phyloP scores from a whole-genome alignment of 1,140 invertebrate species.

The Macrobrachium nipponense region DNA sequence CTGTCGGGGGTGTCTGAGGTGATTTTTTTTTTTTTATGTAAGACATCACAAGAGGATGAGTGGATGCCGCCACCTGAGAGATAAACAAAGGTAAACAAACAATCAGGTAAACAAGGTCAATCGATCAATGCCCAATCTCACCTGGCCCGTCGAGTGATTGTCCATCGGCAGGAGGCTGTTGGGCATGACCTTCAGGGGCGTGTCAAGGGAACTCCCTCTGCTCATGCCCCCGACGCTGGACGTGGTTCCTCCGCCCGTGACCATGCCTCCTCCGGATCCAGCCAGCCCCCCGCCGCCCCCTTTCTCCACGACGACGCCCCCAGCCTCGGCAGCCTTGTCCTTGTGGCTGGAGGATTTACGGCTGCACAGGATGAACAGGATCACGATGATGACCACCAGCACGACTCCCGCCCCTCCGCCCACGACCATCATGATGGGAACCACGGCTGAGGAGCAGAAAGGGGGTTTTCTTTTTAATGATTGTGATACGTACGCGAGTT shows the following conservation, averaged over 20 bases:
- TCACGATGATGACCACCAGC: constrained; percentile 74
- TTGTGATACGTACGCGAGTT: not conserved
- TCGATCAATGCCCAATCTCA: not conserved
- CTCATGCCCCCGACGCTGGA: not conserved
- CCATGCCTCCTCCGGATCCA: not conserved
- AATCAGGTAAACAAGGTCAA: not conserved
- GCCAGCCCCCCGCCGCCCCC: not conserved
- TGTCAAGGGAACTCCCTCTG: constrained; percentile 13
- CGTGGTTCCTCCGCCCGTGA: not conserved
- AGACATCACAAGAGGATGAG: no score
- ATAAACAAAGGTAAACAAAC: no score
- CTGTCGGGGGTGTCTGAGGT: no score
- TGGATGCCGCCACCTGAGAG: no score
- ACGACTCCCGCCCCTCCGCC: constrained; percentile 76
- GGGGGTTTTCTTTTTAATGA: not conserved
- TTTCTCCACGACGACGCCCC: constrained; percentile 25
- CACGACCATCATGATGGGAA: constrained; percentile 75
- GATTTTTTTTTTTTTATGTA: no score
- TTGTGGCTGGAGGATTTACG: constrained; percentile 10
- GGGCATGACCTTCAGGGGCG: constrained; percentile 41
- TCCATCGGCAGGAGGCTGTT: constrained; percentile 24
- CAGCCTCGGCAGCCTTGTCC: constrained; percentile 49
- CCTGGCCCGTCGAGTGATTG: constrained; percentile 51
- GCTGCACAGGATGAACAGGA: constrained; percentile 75
- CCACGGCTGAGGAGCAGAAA: constrained; percentile 70